These are phyloP conservation scores for Pomacea maculata DNA, from an alignment of 1,140 invertebrate species.

Conservation along the genomic window DNA sequence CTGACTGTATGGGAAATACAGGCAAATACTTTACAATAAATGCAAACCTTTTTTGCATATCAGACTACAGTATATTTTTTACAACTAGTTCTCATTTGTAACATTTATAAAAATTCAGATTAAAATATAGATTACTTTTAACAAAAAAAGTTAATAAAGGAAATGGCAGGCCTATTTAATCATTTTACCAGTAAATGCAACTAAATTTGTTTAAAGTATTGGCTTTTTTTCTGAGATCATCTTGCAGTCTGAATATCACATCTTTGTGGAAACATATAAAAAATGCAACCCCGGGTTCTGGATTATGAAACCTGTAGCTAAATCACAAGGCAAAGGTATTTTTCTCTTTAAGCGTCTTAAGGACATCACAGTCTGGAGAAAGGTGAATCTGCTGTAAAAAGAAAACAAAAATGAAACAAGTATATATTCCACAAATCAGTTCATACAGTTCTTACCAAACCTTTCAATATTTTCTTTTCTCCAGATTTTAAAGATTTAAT, in stretches of 20 bases:
- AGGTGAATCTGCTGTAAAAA: constrained; percentile 41
- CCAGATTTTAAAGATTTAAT: no score
- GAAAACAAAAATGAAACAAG: no score
- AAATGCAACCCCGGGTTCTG: constrained; percentile 63
- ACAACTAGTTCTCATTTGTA: no score
- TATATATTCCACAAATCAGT: no score
- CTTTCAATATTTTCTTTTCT: no score
- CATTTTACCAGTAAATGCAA: background rate
- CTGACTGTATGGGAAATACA: no score
- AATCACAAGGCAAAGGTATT: constrained; percentile 67
- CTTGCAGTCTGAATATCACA: constrained; percentile 66
- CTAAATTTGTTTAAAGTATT: background rate
- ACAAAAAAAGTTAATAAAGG: background rate
- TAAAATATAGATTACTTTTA: background rate
- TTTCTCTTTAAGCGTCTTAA: constrained; percentile 66
- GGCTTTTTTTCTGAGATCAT: background rate
- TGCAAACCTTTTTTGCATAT: no score
- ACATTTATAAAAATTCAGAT: background rate
- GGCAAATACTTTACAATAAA: no score
- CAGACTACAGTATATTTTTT: no score
- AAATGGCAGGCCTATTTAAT: background rate
- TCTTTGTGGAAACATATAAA: constrained; percentile 68
- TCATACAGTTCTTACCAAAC: no score
- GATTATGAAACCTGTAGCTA: constrained; percentile 69
- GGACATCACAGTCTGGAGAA: constrained; percentile 68